Evolutionary conservation across 2,888 invertebrate genomes (phyloP).

Genomic region (Aleiodes alternator): DNA sequence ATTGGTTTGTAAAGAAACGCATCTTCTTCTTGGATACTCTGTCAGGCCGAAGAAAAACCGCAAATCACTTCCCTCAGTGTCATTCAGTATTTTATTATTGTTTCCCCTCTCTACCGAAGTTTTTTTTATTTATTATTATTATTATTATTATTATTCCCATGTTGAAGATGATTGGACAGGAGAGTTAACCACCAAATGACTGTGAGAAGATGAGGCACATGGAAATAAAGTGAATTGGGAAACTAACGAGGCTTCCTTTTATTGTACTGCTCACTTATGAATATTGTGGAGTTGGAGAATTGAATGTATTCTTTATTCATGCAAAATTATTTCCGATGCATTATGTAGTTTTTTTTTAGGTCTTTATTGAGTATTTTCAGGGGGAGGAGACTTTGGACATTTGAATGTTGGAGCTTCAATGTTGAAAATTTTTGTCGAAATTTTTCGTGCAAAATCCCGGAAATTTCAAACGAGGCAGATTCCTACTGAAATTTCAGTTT

Average conservation of each 20-base stretch:
- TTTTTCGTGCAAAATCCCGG: too few species aligned
- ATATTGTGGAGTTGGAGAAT: too few species aligned
- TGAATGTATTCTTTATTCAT: too few species aligned
- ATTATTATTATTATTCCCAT: neutral
- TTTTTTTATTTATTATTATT: too few species aligned
- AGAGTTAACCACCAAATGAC: slow-evolving; percentile 7
- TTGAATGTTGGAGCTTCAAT: too few species aligned
- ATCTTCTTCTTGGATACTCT: neutral
- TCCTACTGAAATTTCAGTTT: too few species aligned
- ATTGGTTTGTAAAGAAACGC: neutral
- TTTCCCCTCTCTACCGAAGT: neutral
- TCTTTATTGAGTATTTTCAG: too few species aligned
- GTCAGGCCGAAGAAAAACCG: slow-evolving; percentile 45
- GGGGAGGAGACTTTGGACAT: too few species aligned
- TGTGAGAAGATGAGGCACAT: slow-evolving; percentile 24
- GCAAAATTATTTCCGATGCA: too few species aligned
- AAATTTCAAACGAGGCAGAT: too few species aligned
- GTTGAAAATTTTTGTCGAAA: too few species aligned
- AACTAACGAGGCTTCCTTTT: slow-evolving; percentile 48
- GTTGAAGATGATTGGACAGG: neutral
- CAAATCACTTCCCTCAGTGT: slow-evolving; percentile 46
- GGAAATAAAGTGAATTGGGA: neutral
- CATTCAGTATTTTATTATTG: slow-evolving; percentile 1
- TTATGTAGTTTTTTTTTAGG: too few species aligned
- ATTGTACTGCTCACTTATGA: neutral